Percentiles rank a stretch among this genome's conserved stretches.
These are phyloP conservation scores for Folsomia candida DNA, from an alignment of 2,888 invertebrate species.

Conservation along the genomic window DNA sequence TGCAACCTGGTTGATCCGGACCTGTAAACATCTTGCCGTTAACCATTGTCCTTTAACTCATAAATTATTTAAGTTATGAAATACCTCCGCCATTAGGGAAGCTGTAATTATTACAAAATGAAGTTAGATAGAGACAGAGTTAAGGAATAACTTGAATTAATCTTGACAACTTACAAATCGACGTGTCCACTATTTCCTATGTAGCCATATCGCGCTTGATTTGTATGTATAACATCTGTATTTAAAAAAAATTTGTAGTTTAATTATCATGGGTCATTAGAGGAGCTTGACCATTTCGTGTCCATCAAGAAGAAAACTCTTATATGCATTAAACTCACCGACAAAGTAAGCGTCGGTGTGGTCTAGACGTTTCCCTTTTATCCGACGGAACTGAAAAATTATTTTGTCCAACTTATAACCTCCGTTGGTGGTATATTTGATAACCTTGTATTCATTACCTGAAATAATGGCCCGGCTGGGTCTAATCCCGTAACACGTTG, in stretches of 20 bases:
- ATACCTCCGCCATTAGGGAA: slow-evolving; percentile 42
- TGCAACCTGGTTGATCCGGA: slow-evolving; percentile 24
- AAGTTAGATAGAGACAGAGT: not conserved
- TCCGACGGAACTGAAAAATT: slow-evolving; percentile 32
- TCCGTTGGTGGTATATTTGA: not conserved
- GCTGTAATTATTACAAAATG: slow-evolving; percentile 12
- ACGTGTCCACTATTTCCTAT: slow-evolving; percentile 34
- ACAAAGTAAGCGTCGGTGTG: slow-evolving; percentile 42
- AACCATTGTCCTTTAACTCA: not conserved
- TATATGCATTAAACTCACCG: too few species aligned
- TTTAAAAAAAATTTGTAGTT: too few species aligned
- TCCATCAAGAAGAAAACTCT: not conserved
- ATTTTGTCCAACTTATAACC: not conserved
- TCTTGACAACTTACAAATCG: slow-evolving; percentile 30
- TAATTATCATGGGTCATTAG: too few species aligned
- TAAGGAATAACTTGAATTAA: not conserved
- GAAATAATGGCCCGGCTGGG: too few species aligned
- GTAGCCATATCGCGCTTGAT: slow-evolving; percentile 39
- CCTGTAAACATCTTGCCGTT: too few species aligned
- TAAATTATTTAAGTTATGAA: slow-evolving; percentile 25
- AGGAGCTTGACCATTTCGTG: not conserved
- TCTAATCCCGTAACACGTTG: slow-evolving; percentile 41
- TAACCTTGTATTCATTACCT: too few species aligned
- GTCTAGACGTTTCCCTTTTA: slow-evolving; percentile 38
- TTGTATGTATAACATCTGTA: slow-evolving; percentile 35